phyloP scores from a whole-genome alignment of 2,797 vertebrate genomes.

The Urosaurus nigricauda region DNA sequence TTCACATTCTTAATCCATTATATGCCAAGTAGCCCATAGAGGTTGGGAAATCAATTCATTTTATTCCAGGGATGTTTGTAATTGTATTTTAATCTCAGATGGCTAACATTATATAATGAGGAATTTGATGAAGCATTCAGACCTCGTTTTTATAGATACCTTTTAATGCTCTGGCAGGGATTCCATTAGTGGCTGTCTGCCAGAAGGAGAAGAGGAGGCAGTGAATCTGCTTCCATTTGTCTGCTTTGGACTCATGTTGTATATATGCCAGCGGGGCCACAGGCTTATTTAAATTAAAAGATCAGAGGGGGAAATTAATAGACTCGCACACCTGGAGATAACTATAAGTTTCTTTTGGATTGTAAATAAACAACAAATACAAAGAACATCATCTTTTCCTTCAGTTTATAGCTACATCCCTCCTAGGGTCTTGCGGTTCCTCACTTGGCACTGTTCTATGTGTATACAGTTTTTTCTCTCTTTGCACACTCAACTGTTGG shows the following conservation, averaged over 20 bases:
- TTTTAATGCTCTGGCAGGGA: slow-evolving; percentile 4
- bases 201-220: not conserved
- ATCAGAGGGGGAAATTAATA: too few species aligned
- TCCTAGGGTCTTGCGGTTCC: too few species aligned
- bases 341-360: too few species aligned
- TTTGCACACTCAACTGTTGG: too few species aligned
- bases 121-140: slow-evolving; percentile 11
- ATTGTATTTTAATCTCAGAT: slow-evolving; percentile 19
- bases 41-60: slow-evolving; percentile 18
- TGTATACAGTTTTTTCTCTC: too few species aligned
- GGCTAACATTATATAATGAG: slow-evolving; percentile 21
- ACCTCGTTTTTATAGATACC: not conserved
- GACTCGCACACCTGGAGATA: too few species aligned
- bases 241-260: not conserved
- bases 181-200: not conserved
- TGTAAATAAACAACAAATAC: too few species aligned
- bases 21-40: not conserved
- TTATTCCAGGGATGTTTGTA: slow-evolving; percentile 21
- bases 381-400: too few species aligned
- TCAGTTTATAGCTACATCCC: too few species aligned
- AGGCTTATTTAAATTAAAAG: too few species aligned
- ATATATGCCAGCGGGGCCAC: not conserved
- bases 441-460: too few species aligned
- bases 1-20: slow-evolving; percentile 6
- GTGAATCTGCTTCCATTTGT: not conserved